Conservation (phyloP, 2,797 vertebrate species). For the Oreochromis grahami region DNA sequence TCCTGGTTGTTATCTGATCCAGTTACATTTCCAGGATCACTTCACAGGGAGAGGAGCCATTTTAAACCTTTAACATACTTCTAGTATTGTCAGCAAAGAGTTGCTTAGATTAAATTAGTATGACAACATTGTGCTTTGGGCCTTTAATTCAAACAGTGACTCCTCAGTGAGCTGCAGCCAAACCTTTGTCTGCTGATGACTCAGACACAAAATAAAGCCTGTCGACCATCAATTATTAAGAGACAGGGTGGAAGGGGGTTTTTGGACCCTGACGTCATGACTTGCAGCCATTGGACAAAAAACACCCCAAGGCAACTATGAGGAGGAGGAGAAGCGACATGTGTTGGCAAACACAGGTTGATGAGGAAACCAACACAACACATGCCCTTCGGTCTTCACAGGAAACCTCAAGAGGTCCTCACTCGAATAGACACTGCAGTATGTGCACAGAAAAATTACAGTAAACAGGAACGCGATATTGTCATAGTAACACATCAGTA, state of each 20-base stretch:
- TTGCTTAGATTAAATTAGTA: neutral
- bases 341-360: slow-evolving; percentile 31
- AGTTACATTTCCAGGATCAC: neutral
- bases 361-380: slow-evolving; percentile 58
- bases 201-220: slow-evolving; percentile 1
- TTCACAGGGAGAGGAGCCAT: neutral
- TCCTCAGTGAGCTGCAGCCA: neutral
- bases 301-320: slow-evolving; percentile 13
- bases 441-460: neutral
- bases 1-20: neutral
- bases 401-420: neutral
- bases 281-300: slow-evolving; percentile 17
- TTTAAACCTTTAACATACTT: neutral
- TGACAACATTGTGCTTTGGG: neutral
- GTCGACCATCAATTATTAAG: slow-evolving; percentile 67
- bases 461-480: neutral
- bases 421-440: neutral
- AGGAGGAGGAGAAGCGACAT: neutral
- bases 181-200: neutral
- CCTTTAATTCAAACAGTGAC: neutral
- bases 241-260: neutral
- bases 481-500: neutral
- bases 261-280: slow-evolving; percentile 46
- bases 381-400: neutral
- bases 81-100: neutral